phyloP scores from a whole-genome alignment of 2,797 vertebrate species.

The Eupleurogrammus muticus region DNA sequence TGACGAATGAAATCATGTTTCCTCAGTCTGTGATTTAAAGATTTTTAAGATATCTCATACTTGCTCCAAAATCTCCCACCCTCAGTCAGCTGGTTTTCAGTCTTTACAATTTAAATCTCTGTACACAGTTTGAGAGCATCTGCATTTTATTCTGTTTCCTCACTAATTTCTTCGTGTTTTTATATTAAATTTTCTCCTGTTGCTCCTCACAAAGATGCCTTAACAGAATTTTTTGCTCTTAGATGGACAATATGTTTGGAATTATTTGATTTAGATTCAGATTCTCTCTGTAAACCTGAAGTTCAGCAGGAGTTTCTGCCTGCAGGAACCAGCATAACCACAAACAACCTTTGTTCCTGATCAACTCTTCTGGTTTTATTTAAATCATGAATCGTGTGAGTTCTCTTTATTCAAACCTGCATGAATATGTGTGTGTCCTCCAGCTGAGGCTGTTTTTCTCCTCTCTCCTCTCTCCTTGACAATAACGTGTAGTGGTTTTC shows the following conservation, averaged over 20 bases:
- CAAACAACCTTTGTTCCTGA: slow-evolving; percentile 22
- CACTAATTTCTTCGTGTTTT: background rate
- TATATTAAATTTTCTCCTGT: too few species aligned
- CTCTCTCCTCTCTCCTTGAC: slow-evolving; percentile 63
- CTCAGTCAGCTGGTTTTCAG: too few species aligned
- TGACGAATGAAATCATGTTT: too few species aligned
- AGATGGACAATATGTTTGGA: background rate
- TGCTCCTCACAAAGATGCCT: too few species aligned
- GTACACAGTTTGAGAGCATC: too few species aligned
- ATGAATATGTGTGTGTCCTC: slow-evolving; percentile 43
- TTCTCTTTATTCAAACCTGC: slow-evolving; percentile 33
- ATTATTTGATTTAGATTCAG: slow-evolving; percentile 14
- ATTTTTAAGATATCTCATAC: too few species aligned
- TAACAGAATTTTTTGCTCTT: background rate
- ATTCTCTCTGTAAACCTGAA: too few species aligned
- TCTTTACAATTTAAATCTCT: too few species aligned
- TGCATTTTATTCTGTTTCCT: background rate
- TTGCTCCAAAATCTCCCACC: too few species aligned
- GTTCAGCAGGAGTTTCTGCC: slow-evolving; percentile 14
- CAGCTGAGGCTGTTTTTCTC: slow-evolving; percentile 47
- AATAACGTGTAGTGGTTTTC: too few species aligned
- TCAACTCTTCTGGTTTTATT: slow-evolving; percentile 27
- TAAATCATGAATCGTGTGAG: slow-evolving; percentile 48
- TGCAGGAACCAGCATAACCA: slow-evolving; percentile 5
- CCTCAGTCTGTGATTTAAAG: too few species aligned